Base-by-base conservation (phyloP, 2,888 invertebrate species). In the Chloroclysta siterata region DNA sequence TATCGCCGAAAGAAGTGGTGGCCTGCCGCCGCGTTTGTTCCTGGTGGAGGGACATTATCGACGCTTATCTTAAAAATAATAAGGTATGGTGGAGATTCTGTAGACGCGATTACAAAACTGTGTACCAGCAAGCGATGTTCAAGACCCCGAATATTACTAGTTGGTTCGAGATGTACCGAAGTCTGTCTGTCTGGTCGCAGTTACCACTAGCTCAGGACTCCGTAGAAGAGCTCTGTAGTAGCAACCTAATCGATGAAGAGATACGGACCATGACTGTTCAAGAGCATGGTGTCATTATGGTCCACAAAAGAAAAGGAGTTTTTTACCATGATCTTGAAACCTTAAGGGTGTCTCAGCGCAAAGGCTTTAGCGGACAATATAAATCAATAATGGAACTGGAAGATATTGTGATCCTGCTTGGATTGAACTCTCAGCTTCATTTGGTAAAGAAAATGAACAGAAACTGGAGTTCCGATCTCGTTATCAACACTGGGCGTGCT, bases 131-230 rank as follows among this genome's bases (percentile, higher is more conserved):
- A 0, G 89, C 88, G 0, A 72, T 79, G 0, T 52, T 59, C 0
- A 89, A 87, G 48, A 63, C 81, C 0, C 72, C 72, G 0, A 51
- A 71, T 0, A 77, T 79, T 0, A 42, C 84, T 0, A 53, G 66
- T 0, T 90, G 87, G 87, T 83, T 73, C 53, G 72, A 86, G 63
- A 69, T 91, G 4, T 92, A 90, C 61, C 80, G 83, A 6, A 87
- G 88, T 0, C 58, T 92, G 0, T 63, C 79, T 0, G 72, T 89
- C 0, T 92, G 92, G 92, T 71, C 82, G 0, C 76, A 75, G 42
- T 48, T 92, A 5, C 6, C 58, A 0, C 11, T 65, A 0, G 83
- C 89, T 1, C 69, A 60, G 2, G 89, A 89, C 53, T 56, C 65
- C 0, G 69, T 63, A 1, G 87, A 88, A 7, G 90, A 90, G 63